Evolutionary conservation across 1,140 invertebrate species (phyloP), one percentile per base, ranked within the genome.

Genomic region (Potamilus streckersoni): DNA sequence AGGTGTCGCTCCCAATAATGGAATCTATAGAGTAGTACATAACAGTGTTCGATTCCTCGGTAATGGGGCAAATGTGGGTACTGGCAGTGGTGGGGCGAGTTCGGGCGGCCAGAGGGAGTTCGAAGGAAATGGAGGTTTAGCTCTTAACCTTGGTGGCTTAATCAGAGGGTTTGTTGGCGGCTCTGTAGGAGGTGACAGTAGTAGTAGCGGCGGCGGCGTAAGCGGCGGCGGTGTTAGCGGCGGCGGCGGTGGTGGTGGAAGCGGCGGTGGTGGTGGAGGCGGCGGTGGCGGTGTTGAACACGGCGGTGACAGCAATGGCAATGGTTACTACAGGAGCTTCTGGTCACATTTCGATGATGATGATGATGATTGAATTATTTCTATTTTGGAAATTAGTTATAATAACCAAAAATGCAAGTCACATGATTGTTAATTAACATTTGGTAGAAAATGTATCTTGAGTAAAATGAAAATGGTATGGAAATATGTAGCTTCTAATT

Each of bases 71-170:
- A 38, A 38, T 38, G 4, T 38, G 8, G 38, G 38, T 38, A 3
- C 38, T 8, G 38, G 38, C 38, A 8, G 38, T 4, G 38, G 38
- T 8, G 2, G 60, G 60, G 60, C 60, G 19, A 2, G 60, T 27
- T n/a, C 57, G 20, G 59, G 70, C 61, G 59, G 57, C 61, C 19
- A n/a, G n/a, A 38, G 56, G 61, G 59, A 58, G 2, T 84, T 86
- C 59, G 88, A 68, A 23, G 68, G 74, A 61, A 62, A 58, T 55
- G n/a, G 69, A n/a, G n/a, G 73, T 63, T 15, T 55, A 19, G 55
- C 60, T 71, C 1, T 55, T 62, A 38, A n/a, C 61, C 19, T 55
- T 62, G n/a, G 69, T 71, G n/a, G 69, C 31, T 19, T 55, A 20
- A 19, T 55, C 61, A 31, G 69, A 17, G 49, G 56, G 19, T 19